Evolutionary conservation across 2,113 vertebrate species (phyloP).

Genomic region (Etheostoma spectabile): DNA sequence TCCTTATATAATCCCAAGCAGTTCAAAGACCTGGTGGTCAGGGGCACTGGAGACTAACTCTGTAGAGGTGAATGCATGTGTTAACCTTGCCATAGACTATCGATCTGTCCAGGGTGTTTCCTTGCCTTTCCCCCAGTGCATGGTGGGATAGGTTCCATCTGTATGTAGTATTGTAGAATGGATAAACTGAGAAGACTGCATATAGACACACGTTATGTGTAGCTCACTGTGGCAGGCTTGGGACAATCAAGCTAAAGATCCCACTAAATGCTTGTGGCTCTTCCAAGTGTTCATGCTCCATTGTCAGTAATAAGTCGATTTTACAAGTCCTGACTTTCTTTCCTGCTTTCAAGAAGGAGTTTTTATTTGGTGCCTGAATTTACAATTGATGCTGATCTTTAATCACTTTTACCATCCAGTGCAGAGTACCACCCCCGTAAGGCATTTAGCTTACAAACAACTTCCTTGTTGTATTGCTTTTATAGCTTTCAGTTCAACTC

Average conservation of each 20-base stretch:
- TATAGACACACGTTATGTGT: too few species aligned
- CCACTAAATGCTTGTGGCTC: slow-evolving; percentile 11
- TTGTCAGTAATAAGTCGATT: not conserved
- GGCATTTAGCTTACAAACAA: slow-evolving; percentile 49
- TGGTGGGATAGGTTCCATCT: not conserved
- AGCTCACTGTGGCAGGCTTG: not conserved
- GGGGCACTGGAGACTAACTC: not conserved
- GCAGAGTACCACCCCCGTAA: slow-evolving; percentile 16
- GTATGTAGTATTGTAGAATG: not conserved
- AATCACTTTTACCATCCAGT: slow-evolving; percentile 51
- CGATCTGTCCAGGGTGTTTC: slow-evolving; percentile 7
- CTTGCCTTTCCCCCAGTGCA: slow-evolving; percentile 16
- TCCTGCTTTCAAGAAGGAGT: not conserved
- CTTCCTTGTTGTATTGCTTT: slow-evolving; percentile 56
- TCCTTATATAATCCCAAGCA: slow-evolving; percentile 11
- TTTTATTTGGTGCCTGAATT: slow-evolving; percentile 30
- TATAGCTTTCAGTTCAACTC: slow-evolving; percentile 11
- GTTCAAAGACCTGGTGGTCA: slow-evolving; percentile 6
- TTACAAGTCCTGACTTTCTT: not conserved
- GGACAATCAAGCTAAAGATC: slow-evolving; percentile 22
- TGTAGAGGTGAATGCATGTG: not conserved
- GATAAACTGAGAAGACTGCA: not conserved
- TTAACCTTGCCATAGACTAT: slow-evolving; percentile 4
- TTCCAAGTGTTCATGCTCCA: not conserved
- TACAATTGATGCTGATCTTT: slow-evolving; percentile 18